phyloP scores from a whole-genome alignment of 2,888 invertebrate species.

The Helicoverpa assulta region DNA sequence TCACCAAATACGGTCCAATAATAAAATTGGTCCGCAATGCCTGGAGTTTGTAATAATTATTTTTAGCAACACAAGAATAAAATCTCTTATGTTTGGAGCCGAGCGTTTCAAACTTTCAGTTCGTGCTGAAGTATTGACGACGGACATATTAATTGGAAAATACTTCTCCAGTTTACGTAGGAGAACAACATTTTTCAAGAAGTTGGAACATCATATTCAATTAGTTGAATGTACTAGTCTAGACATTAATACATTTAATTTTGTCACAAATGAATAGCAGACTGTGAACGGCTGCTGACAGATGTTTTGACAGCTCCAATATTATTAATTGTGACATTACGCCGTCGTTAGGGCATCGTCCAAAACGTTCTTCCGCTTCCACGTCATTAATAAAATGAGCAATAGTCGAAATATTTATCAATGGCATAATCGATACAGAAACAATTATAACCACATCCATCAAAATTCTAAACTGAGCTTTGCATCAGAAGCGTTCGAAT shows the following conservation, averaged over 20 bases:
- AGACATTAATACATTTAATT: conserved; percentile 76
- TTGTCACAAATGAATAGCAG: conserved; percentile 78
- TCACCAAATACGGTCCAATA: conserved; percentile 63
- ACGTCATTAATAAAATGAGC: conserved; percentile 90
- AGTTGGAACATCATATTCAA: conserved; percentile 34
- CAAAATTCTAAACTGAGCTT: conserved; percentile 86
- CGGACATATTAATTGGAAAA: conserved; percentile 51
- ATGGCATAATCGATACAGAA: conserved; percentile 91
- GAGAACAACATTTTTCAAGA: conserved; percentile 24
- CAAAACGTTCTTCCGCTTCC: conserved; percentile 87
- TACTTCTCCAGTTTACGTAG: conserved; percentile 24
- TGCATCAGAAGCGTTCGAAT: conserved; percentile 73
- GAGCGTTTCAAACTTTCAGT: conserved; percentile 54
- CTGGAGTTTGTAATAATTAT: conserved; percentile 57
- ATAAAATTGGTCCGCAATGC: conserved; percentile 54
- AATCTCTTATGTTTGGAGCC: conserved; percentile 47
- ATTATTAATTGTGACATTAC: conserved; percentile 89
- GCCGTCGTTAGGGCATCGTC: conserved; percentile 84
- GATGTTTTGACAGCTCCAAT: conserved; percentile 88
- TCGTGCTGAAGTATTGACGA: conserved; percentile 49
- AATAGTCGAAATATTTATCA: conserved; percentile 90
- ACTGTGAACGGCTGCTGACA: conserved; percentile 76
- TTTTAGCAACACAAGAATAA: conserved; percentile 60
- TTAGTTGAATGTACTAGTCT: conserved; percentile 30
- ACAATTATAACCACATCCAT: conserved; percentile 90